Base-by-base conservation (phyloP, 2,888 invertebrate species). In the Drosophila demipolita region DNA sequence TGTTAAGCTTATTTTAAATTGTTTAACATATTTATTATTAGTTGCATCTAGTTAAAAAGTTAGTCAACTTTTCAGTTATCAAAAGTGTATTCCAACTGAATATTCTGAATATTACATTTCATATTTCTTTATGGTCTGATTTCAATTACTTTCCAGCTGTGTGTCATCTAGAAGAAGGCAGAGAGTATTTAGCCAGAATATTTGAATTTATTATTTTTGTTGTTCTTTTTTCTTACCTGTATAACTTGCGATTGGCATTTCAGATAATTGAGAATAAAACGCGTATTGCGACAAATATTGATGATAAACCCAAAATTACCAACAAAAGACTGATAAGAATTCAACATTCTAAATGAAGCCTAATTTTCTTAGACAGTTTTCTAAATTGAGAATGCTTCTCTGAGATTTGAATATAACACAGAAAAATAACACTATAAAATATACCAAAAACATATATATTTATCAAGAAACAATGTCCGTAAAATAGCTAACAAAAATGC, bases 311-410 rank as follows among this genome's bases (percentile, higher is more conserved):
- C 1, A 66, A 1, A 20, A 55, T 3, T 1, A 49, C 0, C 26
- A 69, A 2, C 66, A 48, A 49, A 26, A 67, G 8, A 50, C 15
- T 6, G 11, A 32, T 3, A 67, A n/a, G 2, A 6, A 4, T 9
- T 40, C 48, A 17, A 17, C 5, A 33, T 61, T 40, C 23, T 6
- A 11, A 5, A 36, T 35, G 4, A 6, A 29, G 1, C 3, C 5
- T n/a, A 6, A 49, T 49, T 49, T 26, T 15, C 3, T 29, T 29
- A 40, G 38, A 55, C 12, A 55, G 1, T n/a, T 20, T 26, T 55
- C 11, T 15, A 23, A 54, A 54, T 3, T 3, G 9, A 36, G 36
- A 26, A 17, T 36, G 36, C 36, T 38, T 26, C 26, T 26, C 3
- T 17, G 54, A 54, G 15, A 9, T 32, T n/a, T 8, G 5, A 29